phyloP scores from a whole-genome alignment of 2,888 invertebrate genomes.

The Thalpophila matura region DNA sequence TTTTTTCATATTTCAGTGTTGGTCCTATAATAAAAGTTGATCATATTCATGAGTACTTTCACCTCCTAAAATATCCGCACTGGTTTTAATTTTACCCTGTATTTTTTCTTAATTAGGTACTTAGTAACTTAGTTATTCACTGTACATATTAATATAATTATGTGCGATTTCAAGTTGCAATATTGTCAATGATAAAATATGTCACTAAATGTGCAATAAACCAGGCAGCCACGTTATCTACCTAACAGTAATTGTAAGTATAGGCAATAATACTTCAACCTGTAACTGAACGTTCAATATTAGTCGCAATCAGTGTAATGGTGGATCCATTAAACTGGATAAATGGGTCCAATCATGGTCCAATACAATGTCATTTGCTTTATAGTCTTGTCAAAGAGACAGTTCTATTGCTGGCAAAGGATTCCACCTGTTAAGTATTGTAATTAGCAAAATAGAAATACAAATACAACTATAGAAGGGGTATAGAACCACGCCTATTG shows the following conservation, averaged over 20 bases:
- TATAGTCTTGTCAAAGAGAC: slow-evolving; percentile 13
- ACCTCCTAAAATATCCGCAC: no score
- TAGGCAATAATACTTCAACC: slow-evolving; percentile 2
- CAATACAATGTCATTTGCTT: slow-evolving; percentile 29
- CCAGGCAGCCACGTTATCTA: not conserved
- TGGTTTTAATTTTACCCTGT: no score
- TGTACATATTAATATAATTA: no score
- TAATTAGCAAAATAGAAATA: not conserved
- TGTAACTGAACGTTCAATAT: slow-evolving; percentile 23
- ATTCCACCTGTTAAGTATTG: not conserved
- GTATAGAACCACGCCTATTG: no score
- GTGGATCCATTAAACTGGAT: slow-evolving; percentile 46
- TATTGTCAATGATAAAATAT: no score
- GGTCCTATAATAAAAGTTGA: no score
- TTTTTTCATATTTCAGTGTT: no score
- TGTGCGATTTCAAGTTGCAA: no score
- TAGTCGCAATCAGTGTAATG: slow-evolving; percentile 43
- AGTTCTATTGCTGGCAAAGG: slow-evolving; percentile 4
- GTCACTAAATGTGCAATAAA: no score
- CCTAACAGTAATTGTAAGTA: slow-evolving; percentile 5
- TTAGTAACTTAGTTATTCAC: no score
- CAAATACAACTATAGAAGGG: not conserved
- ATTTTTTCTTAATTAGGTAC: no score
- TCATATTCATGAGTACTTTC: no score
- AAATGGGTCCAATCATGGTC: slow-evolving; percentile 44